Evolutionary conservation across 2,797 vertebrate species (phyloP), one percentile per base, ranked within the genome.

Genomic region (Oryzias dopingdopingensis): DNA sequence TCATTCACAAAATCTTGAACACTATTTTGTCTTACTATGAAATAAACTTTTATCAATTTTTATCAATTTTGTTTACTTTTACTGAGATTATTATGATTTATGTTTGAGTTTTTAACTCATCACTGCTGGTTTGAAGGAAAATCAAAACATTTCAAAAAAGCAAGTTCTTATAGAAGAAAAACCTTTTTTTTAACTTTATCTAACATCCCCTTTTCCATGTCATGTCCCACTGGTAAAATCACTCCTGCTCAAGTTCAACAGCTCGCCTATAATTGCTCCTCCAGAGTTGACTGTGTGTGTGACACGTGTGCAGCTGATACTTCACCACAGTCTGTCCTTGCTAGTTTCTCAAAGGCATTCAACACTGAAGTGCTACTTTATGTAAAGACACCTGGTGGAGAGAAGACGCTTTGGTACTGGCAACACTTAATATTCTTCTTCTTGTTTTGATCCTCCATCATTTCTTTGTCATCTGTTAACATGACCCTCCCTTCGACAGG

Each of bases 241-340:
- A 61, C 72, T 70, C 59, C 70, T 16, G 14, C 64, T 70, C 53
- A 58, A 79, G 87, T 79, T 67, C 90, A 76, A 81, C 90, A 89
- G 62, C 52, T 59, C 73, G 65, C 44, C 71, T 85, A 83, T 91
- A 91, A 92, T 92, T 92, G 82, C 86, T 80, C 82, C 58, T 61
- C 53, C 64, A 70, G 75, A 77, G 78, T 89, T 89, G 82, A 78
- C 72, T 74, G 66, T 74, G 76, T 74, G 85, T 91, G 90, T 77
- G 86, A 91, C 86, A 92, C 89, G 20, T 22, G 20, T 3, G 86
- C 84, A 82, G 42, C 58, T 70, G 52, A 55, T 63, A 77, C 74
- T 79, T 75, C 64, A 69, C 75, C 80, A 50, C 37, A 51, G 67
- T 50, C 59, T 52, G 67, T 50, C 59, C 69, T 61, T 77, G 65